Conservation (phyloP, 2,888 invertebrate genomes). For the Drosophila anomalata region DNA sequence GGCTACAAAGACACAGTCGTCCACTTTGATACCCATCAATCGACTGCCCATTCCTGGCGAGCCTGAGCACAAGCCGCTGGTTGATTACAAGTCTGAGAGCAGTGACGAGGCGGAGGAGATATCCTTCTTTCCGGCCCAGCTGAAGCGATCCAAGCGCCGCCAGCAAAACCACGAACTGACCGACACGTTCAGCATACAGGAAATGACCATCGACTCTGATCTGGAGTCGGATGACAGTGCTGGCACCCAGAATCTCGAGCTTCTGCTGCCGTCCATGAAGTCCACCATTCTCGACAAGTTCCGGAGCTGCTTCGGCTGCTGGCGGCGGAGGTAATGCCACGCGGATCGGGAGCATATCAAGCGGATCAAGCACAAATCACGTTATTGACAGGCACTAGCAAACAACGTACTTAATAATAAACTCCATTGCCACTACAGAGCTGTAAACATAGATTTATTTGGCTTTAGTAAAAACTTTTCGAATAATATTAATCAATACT, state of each 20-base stretch:
- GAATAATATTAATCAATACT: constrained; percentile 37
- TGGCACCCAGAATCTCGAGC: constrained; percentile 82
- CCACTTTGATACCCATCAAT: constrained; percentile 83
- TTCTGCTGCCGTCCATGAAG: constrained; percentile 81
- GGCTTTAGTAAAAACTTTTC: constrained; percentile 46
- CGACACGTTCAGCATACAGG: constrained; percentile 84
- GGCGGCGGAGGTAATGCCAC: constrained; percentile 69
- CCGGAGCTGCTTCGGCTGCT: constrained; percentile 75
- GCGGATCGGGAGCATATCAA: constrained; percentile 18
- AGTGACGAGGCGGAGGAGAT: constrained; percentile 83
- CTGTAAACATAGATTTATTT: constrained; percentile 55
- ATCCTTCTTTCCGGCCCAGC: constrained; percentile 82
- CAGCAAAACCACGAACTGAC: constrained; percentile 81
- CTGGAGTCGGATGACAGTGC: constrained; percentile 83
- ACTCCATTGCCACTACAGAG: constrained; percentile 59
- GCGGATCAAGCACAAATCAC: constrained; percentile 58
- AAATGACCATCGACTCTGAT: constrained; percentile 84
- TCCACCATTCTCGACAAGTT: constrained; percentile 76
- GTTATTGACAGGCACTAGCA: constrained; percentile 67
- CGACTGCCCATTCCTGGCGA: constrained; percentile 83
- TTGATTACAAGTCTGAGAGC: constrained; percentile 84
- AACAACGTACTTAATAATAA: constrained; percentile 40
- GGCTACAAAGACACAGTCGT: constrained; percentile 82
- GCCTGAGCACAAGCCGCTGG: constrained; percentile 82
- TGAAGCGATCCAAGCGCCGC: constrained; percentile 71